These are phyloP conservation scores for Parapristionchus giblindavisi DNA, from an alignment of 2,888 invertebrate genomes.

Conservation along the genomic window DNA sequence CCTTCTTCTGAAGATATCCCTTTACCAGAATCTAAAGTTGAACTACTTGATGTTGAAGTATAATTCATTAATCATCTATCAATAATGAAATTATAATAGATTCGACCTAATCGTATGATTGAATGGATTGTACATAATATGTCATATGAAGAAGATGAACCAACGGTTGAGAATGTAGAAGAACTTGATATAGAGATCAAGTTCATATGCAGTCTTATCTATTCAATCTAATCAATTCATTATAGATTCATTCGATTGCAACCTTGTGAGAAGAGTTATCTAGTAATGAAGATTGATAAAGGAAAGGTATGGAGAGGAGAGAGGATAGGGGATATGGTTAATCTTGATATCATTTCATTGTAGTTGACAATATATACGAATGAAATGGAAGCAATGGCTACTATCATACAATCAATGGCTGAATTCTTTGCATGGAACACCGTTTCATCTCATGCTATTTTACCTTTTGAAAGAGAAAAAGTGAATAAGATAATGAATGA, in stretches of 20 bases:
- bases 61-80: no score
- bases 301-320: background rate
- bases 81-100: background rate
- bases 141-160: background rate
- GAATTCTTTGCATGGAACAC: conserved; percentile 48
- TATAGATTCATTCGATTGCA: conserved; percentile 18
- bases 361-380: conserved; percentile 51
- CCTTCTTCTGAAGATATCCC: background rate
- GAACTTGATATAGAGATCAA: no score
- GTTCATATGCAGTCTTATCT: no score
- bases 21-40: conserved; percentile 6
- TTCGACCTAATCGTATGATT: background rate
- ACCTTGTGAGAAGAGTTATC: conserved; percentile 23
- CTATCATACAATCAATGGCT: conserved; percentile 61
- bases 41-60: conserved; percentile 14
- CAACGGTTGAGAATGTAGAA: background rate
- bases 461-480: conserved; percentile 52
- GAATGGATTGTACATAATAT: conserved; percentile 10
- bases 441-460: conserved; percentile 52
- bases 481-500: conserved; percentile 53
- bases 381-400: conserved; percentile 59
- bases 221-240: no score
- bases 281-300: background rate
- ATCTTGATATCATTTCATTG: background rate
- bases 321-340: background rate